Conservation (phyloP, 2,888 invertebrate genomes). For the Aleiodes testaceus region DNA sequence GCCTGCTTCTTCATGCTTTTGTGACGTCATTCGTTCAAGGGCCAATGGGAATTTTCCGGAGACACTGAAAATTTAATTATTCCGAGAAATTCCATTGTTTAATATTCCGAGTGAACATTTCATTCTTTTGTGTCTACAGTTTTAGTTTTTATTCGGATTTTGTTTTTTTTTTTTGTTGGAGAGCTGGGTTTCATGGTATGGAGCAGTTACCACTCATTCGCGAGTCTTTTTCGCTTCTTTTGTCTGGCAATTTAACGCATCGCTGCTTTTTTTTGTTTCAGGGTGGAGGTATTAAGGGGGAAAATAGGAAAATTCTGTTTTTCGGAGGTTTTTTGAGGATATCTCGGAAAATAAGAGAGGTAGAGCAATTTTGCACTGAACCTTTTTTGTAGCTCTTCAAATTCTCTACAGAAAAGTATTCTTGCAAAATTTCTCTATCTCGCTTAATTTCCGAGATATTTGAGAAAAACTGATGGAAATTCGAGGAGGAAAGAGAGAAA, state of each 20-base stretch:
- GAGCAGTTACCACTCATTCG: no score
- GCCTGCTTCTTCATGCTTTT: no score
- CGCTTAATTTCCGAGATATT: no score
- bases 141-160: constrained; percentile 11
- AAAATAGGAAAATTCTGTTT: neutral
- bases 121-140: constrained; percentile 10
- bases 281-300: neutral
- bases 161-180: constrained; percentile 8
- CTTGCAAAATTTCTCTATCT: no score
- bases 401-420: no score
- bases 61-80: constrained; percentile 28
- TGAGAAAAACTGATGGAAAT: no score
- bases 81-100: neutral
- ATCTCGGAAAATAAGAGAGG: no score
- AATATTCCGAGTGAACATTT: neutral
- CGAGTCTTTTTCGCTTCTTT: no score
- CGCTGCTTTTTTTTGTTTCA: neutral
- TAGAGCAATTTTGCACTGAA: no score
- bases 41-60: neutral
- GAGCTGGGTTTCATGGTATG: neutral
- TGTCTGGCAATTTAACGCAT: constrained; percentile 23
- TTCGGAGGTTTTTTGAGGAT: no score
- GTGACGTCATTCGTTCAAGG: neutral
- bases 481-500: no score
- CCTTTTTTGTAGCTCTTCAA: no score